Base-by-base conservation (phyloP, 2,888 invertebrate genomes). In the Ectemnius lituratus region DNA sequence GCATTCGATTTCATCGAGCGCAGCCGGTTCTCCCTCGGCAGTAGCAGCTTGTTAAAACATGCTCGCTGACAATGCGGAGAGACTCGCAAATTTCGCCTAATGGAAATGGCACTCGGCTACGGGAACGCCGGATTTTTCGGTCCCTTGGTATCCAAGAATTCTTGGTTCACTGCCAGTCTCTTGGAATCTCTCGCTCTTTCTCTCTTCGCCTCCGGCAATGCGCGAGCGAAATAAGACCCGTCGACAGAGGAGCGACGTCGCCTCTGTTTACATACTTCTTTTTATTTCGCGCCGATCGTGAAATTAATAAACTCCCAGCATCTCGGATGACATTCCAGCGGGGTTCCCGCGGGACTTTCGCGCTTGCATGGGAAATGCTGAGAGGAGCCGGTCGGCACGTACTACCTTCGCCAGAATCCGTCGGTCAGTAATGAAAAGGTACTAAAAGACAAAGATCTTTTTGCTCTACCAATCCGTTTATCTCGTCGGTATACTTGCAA, bases 61-160 rank as follows among this genome's bases (percentile, higher is more conserved):
- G 37, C 11, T 0, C 8, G 5, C 37, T 11, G 13, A 16, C 47
- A 49, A 20, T 52, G 62, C 20, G 49, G 28, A 46, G 20, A 23
- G 27, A 49, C 49, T 69, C 65, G 69, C 61, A 64, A 66, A 69
- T 73, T 73, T 73, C 57, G 70, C 70, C 37, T 76, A 76, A 76
- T 73, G 73, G 76, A 76, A 37, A 64, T 73, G 70, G 67, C 73
- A 76, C 73, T 73, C 37, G 37, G 75, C 69, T 62, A 73, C 76
- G 60, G 45, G 49, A 63, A 61, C 60, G 67, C 70, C 23, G 73
- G 70, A 37, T 37, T 69, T 76, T 70, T 65, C 67, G 66, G 67
- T 52, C 62, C 23, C 67, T 37, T 49, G 68, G 47, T 46, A 65
- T 47, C 52, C 75, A 45, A 52, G 56, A 28, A 62, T 69, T 65